Evolutionary conservation across 2,797 vertebrate genomes (phyloP).

Genomic region (Oreochromis mossambicus): DNA sequence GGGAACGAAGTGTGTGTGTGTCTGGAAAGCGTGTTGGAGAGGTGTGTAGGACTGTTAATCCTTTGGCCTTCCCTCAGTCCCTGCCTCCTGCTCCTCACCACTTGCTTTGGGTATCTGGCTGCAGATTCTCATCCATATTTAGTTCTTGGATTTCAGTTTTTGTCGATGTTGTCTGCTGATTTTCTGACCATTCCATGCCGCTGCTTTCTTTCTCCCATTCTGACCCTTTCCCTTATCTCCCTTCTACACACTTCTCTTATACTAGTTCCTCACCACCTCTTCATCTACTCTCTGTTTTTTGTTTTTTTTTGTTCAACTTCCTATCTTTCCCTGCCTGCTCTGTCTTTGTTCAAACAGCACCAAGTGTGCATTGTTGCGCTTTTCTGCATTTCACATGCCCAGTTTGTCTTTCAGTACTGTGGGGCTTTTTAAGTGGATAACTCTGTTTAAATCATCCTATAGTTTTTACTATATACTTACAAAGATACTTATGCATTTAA

Average conservation of each 20-base stretch:
- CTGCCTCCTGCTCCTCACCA: constrained; percentile 39
- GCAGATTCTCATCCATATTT: constrained; percentile 41
- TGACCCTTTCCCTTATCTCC: constrained; percentile 45
- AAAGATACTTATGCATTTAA: background rate
- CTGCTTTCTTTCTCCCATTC: background rate
- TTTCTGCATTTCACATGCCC: background rate
- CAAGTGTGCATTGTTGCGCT: background rate
- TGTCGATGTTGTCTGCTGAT: constrained; percentile 39
- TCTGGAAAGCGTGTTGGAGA: constrained; percentile 26
- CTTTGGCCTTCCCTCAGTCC: constrained; percentile 39
- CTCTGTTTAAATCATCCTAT: background rate
- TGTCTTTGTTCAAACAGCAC: background rate
- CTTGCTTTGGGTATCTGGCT: constrained; percentile 24
- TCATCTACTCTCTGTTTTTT: background rate
- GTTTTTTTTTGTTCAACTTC: background rate
- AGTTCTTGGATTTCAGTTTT: constrained; percentile 18
- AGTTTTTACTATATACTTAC: background rate
- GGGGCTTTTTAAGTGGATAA: fast-evolving
- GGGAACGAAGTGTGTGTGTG: background rate
- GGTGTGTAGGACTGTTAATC: constrained; percentile 55
- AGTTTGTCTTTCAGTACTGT: background rate
- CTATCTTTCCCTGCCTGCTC: background rate
- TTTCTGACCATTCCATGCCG: background rate
- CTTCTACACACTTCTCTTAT: constrained; percentile 22
- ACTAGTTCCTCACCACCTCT: background rate